Base-by-base conservation (phyloP, 2,888 invertebrate species). In the Pristionchus fissidentatus region DNA sequence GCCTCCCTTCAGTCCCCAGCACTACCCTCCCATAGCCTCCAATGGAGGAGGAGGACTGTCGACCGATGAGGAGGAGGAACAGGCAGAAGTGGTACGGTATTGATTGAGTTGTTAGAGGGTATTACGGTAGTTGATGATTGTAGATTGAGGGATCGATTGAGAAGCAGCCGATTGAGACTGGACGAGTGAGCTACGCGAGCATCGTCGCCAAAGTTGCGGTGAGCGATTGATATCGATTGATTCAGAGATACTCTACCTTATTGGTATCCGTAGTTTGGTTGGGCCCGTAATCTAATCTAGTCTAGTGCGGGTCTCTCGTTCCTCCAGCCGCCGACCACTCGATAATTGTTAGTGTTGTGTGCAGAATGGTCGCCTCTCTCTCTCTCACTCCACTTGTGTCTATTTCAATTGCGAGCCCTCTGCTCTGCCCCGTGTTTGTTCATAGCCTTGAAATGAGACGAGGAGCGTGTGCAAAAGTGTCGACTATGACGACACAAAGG, bases 391-490 rank as follows among this genome's bases (percentile, higher is more conserved):
- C 66, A 70, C 66, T 70, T 70, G 66, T 70, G 66, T 70, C 66
- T 70, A 70, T 70, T 70, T 70, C 66, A 38, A 70, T 41, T 70
- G 41, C 22, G 35, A 41, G 41, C n/a, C n/a, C 41, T 70, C 66
- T 38, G 41, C 66, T 70, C 66, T 62, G 35, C 35, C n/a, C 60
- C 66, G 41, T 70, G 66, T 70, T 70, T 70, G 66, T 70, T 70
- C 66, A n/a, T 70, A 70, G 66, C n/a, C 66, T 70, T 70, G 66
- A 70, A 70, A 70, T 70, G 66, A 70, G 66, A 70, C 66, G 66
- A 13, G 41, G 66, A 70, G 26, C 66, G 66, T 62, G 66, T 70
- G 66, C 66, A 70, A 41, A 70, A 62, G 35, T 19, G 62, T 35
- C 15, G 35, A 15, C 62, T 70, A 41, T 70, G 66, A 70, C 66